These are phyloP conservation scores for Tenualosa thibaudeaui DNA, from an alignment of 2,797 vertebrate genomes.

Conservation along the genomic window DNA sequence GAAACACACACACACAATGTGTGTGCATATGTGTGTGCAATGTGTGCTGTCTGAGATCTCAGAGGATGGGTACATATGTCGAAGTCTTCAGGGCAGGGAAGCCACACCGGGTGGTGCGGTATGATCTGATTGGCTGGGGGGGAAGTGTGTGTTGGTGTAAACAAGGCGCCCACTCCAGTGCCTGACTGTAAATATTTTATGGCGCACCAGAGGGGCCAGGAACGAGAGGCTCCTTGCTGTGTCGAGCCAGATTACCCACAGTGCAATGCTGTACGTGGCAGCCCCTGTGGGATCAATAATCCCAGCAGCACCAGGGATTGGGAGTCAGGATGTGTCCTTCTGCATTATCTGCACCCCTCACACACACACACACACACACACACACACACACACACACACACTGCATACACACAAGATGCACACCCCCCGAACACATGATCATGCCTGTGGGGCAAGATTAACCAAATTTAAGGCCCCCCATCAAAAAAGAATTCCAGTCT, in stretches of 20 bases:
- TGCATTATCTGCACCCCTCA: slow-evolving; percentile 29
- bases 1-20: slow-evolving; percentile 35
- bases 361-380: slow-evolving; percentile 28
- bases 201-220: slow-evolving; percentile 38
- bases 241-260: slow-evolving; percentile 49
- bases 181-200: slow-evolving; percentile 50
- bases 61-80: slow-evolving; percentile 26
- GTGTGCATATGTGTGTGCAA: too few relatives aligned
- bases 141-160: slow-evolving; percentile 36
- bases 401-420: slow-evolving; percentile 5
- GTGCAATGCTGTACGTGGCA: slow-evolving; percentile 43
- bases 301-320: slow-evolving; percentile 47
- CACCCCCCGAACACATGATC: slow-evolving; percentile 28
- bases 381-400: slow-evolving; percentile 16
- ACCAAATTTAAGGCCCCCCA: slow-evolving; percentile 26
- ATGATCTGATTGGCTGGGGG: not conserved
- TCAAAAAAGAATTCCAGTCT: slow-evolving; percentile 11
- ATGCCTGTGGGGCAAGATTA: slow-evolving; percentile 36
- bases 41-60: slow-evolving; percentile 24
- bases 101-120: slow-evolving; percentile 15
- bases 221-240: slow-evolving; percentile 21
- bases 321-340: slow-evolving; percentile 47
- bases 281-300: slow-evolving; percentile 54
- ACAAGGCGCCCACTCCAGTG: slow-evolving; percentile 42
- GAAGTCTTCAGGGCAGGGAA: slow-evolving; percentile 18